phyloP scores from a whole-genome alignment of 2,888 invertebrate species.

The Drosophila rellima region DNA sequence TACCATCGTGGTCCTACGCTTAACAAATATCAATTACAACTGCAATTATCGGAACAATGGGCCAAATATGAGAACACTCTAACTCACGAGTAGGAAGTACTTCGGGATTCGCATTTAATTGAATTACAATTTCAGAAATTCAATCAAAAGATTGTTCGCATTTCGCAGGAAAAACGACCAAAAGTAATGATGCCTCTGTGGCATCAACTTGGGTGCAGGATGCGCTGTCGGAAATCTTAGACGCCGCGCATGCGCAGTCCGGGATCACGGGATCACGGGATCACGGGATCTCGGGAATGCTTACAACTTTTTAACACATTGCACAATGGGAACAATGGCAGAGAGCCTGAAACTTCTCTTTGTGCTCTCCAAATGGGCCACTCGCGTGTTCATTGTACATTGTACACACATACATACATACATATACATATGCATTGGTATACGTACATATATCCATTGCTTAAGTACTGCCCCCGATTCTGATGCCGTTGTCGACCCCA shows the following conservation, averaged over 20 bases:
- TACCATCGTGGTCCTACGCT: constrained; percentile 36
- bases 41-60: constrained; percentile 70
- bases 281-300: constrained; percentile 47
- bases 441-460: constrained; percentile 29
- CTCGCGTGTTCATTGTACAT: constrained; percentile 75
- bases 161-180: constrained; percentile 33
- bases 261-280: constrained; percentile 8
- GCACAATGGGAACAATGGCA: constrained; percentile 68
- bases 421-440: background rate
- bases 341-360: constrained; percentile 30
- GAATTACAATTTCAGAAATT: constrained; percentile 75
- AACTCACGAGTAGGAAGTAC: constrained; percentile 37
- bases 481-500: constrained; percentile 1
- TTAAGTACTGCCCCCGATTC: constrained; percentile 16
- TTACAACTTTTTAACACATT: constrained; percentile 79
- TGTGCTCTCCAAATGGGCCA: constrained; percentile 60
- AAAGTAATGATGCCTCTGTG: background rate
- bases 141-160: constrained; percentile 37
- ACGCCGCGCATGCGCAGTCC: constrained; percentile 59
- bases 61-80: background rate
- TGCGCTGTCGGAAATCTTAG: constrained; percentile 62
- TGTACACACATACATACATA: constrained; percentile 9
- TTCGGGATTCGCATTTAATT: constrained; percentile 61
- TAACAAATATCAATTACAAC: constrained; percentile 76
- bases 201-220: constrained; percentile 65